Percentiles rank a stretch among this genome's conserved stretches.
Evolutionary conservation across 2,797 vertebrate species (phyloP).

Genomic region (Gephyroberyx darwinii): DNA sequence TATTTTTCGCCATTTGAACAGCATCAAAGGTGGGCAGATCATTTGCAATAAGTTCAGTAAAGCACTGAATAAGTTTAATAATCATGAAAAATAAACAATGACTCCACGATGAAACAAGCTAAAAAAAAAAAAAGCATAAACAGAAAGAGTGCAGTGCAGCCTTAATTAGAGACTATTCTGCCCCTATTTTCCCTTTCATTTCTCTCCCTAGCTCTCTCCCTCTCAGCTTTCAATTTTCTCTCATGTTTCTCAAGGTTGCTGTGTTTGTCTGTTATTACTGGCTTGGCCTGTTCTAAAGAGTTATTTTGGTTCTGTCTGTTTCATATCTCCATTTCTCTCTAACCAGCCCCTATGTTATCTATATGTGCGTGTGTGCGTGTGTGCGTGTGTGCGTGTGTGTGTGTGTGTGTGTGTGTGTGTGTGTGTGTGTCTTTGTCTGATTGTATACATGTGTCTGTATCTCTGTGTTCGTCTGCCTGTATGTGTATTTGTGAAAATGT

Average conservation of each 20-base stretch:
- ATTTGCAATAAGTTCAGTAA: slow-evolving; percentile 30
- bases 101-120: slow-evolving; percentile 47
- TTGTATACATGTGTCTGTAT: slow-evolving; percentile 9
- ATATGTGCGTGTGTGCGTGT: not conserved
- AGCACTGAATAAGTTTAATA: slow-evolving; percentile 24
- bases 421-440: slow-evolving; percentile 1
- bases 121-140: slow-evolving; percentile 42
- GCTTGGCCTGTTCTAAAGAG: slow-evolving; percentile 34
- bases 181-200: slow-evolving; percentile 30
- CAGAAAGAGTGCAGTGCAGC: slow-evolving; percentile 18
- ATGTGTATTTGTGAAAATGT: slow-evolving; percentile 20
- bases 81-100: slow-evolving; percentile 39
- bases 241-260: slow-evolving; percentile 52
- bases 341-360: slow-evolving; percentile 8
- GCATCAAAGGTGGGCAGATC: slow-evolving; percentile 45
- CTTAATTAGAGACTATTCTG: slow-evolving; percentile 54
- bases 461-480: slow-evolving; percentile 5
- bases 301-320: slow-evolving; percentile 43
- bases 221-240: slow-evolving; percentile 20
- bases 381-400: slow-evolving; percentile 6
- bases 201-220: not conserved
- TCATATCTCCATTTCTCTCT: slow-evolving; percentile 1
- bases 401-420: slow-evolving; percentile 10
- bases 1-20: slow-evolving; percentile 1
- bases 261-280: slow-evolving; percentile 42